Percentiles rank a stretch among this genome's conserved stretches.
Evolutionary conservation across 2,797 vertebrate species (phyloP).

Genomic region (Morus bassanus): DNA sequence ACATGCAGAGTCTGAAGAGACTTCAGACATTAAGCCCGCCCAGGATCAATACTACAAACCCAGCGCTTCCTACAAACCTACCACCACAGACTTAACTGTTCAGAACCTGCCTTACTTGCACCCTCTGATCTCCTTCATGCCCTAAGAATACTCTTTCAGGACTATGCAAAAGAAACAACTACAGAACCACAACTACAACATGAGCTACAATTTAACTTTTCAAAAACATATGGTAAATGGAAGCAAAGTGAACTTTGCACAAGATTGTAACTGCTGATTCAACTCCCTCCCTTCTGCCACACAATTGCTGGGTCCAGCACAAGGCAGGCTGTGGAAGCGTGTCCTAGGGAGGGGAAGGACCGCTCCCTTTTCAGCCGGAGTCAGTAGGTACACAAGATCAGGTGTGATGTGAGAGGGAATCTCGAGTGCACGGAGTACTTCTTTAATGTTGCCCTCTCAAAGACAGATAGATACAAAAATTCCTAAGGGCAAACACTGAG

Average conservation of each 20-base stretch:
- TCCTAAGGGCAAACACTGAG: neutral
- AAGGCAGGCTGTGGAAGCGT: neutral
- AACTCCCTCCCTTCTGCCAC: neutral
- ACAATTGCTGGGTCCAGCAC: neutral
- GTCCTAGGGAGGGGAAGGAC: neutral
- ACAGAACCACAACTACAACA: neutral
- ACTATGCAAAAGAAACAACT: rapidly evolving
- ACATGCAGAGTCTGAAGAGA: neutral
- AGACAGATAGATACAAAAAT: rapidly evolving
- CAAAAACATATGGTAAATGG: rapidly evolving
- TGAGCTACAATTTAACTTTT: neutral
- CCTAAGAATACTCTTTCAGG: neutral
- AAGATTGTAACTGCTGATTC: neutral
- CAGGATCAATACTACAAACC: neutral
- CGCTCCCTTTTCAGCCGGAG: neutral
- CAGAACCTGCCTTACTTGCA: neutral
- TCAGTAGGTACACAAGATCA: neutral
- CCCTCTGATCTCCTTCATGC: neutral
- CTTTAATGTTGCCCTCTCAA: rapidly evolving
- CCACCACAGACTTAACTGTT: neutral
- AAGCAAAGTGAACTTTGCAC: neutral
- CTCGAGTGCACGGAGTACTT: neutral
- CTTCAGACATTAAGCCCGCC: neutral
- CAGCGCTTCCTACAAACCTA: neutral
- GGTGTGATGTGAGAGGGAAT: neutral